Percentiles rank a stretch among this genome's conserved stretches.
Conservation (phyloP, 2,797 vertebrate genomes). For the Hipposideros larvatus region DNA sequence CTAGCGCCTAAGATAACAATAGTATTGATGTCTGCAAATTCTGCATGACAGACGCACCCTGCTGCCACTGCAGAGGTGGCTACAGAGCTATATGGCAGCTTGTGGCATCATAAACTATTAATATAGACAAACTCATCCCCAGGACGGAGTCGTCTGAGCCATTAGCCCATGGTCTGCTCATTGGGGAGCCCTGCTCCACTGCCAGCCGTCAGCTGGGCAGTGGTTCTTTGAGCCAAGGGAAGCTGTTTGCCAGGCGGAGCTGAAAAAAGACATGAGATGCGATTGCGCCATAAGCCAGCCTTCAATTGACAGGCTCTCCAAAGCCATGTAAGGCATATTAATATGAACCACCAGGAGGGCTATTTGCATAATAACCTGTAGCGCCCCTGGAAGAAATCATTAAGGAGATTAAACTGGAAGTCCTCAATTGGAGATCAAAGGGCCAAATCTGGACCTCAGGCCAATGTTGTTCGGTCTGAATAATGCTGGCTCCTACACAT, state of each 20-base stretch:
- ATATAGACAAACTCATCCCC: neutral
- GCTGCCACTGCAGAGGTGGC: neutral
- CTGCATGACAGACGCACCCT: neutral
- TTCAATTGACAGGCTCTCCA: neutral
- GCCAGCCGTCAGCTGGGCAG: neutral
- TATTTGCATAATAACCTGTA: neutral
- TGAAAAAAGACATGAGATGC: neutral
- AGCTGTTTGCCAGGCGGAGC: conserved; percentile 33
- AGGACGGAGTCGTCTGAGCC: neutral
- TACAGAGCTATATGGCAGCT: neutral
- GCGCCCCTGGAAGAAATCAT: neutral
- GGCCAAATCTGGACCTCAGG: neutral
- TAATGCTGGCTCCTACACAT: neutral
- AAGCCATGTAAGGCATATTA: neutral
- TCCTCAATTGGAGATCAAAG: neutral
- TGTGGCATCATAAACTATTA: neutral
- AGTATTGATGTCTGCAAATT: conserved; percentile 32
- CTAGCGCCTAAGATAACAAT: conserved; percentile 62
- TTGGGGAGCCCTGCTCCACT: neutral
- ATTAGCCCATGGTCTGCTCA: neutral
- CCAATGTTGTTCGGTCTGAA: neutral
- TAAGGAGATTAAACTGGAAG: neutral
- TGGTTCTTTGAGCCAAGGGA: conserved; percentile 1
- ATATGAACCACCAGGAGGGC: neutral
- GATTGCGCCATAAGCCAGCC: neutral